These are phyloP conservation scores for Holothuria leucospilota DNA, from an alignment of 53 echinoderm and acorn worm species.

Conservation along the genomic window DNA sequence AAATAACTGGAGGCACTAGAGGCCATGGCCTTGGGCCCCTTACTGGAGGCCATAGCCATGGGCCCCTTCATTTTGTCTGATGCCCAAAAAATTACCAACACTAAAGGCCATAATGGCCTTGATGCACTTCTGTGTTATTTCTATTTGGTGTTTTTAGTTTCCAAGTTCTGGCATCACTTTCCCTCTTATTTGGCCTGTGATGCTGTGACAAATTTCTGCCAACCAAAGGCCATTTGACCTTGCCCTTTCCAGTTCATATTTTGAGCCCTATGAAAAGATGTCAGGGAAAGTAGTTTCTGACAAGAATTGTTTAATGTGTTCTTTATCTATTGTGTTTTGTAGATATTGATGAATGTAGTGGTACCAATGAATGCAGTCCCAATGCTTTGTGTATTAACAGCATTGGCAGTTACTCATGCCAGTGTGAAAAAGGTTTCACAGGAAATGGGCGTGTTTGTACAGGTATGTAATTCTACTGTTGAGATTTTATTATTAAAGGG, in stretches of 20 bases:
- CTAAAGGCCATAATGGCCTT: too few species aligned
- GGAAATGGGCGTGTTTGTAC: conserved; percentile 77
- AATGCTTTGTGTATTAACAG: conserved; percentile 71
- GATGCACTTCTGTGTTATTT: too few species aligned
- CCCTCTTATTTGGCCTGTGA: too few species aligned
- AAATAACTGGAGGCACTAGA: too few species aligned
- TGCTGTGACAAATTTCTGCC: not conserved
- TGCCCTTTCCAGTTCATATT: not conserved
- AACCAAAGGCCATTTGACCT: not conserved
- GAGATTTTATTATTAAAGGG: too few species aligned
- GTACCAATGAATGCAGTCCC: conserved; percentile 54
- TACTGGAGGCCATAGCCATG: too few species aligned
- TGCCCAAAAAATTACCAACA: too few species aligned
- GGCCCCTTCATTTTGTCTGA: too few species aligned
- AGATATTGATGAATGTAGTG: conserved; percentile 82
- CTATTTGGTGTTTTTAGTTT: too few species aligned
- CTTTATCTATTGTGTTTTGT: not conserved
- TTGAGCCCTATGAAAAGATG: not conserved
- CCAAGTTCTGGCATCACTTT: too few species aligned
- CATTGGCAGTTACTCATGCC: conserved; percentile 70
- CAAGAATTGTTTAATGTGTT: not conserved
- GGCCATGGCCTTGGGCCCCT: too few species aligned
- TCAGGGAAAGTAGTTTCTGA: not conserved
- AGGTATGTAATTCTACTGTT: conserved; percentile 50
- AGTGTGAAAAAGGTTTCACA: conserved; percentile 65